Conservation (phyloP, 2,888 invertebrate species). For the Drosophila imparisetae region DNA sequence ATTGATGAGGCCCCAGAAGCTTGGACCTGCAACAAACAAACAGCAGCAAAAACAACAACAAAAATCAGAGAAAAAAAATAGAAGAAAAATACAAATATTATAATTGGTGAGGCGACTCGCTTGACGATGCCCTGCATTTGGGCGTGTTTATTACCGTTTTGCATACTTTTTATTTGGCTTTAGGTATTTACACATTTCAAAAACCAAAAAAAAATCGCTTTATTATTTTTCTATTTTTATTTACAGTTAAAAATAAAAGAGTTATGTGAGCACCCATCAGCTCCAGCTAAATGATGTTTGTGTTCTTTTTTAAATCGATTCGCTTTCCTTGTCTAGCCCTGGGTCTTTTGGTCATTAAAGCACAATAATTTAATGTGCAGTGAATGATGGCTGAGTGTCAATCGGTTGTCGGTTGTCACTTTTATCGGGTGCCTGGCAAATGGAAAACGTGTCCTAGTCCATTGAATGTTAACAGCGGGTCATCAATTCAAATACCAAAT, state of each 20-base stretch:
- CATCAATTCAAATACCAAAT: constrained; percentile 69
- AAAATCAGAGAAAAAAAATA: background rate
- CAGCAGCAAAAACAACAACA: background rate
- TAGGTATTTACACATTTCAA: background rate
- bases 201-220: background rate
- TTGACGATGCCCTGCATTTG: background rate
- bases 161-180: background rate
- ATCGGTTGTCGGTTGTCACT: constrained; percentile 39
- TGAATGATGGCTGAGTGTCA: constrained; percentile 49
- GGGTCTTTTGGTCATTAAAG: background rate
- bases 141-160: background rate
- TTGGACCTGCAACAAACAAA: constrained; percentile 90
- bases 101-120: background rate
- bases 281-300: background rate
- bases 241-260: background rate
- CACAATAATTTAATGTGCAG: background rate
- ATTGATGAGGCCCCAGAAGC: constrained; percentile 99
- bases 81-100: background rate
- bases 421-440: constrained; percentile 30
- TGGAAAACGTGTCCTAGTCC: constrained; percentile 67
- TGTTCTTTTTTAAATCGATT: background rate
- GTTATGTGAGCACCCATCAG: background rate
- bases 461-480: constrained; percentile 56
- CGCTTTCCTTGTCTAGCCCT: background rate
- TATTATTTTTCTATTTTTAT: background rate